phyloP scores from a whole-genome alignment of 2,888 invertebrate species.

The Sinhomidia bicolor region DNA sequence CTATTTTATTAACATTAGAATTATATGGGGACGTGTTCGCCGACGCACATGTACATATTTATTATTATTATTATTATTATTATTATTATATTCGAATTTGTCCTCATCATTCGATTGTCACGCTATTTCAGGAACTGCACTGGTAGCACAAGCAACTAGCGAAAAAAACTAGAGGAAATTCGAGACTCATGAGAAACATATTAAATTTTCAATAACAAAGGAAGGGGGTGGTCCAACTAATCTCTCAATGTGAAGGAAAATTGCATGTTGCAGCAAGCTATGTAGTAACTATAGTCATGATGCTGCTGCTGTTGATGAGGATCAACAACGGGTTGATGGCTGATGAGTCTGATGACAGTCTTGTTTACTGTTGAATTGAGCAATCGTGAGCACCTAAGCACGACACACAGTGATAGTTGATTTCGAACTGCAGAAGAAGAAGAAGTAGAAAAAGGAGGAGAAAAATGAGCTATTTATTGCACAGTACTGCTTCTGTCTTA shows the following conservation, averaged over 20 bases:
- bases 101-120: slow-evolving; percentile 68
- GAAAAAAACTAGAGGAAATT: slow-evolving; percentile 49
- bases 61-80: too few species aligned
- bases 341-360: slow-evolving; percentile 4
- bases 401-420: background rate
- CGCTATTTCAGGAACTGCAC: slow-evolving; percentile 51
- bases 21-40: background rate
- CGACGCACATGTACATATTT: too few species aligned
- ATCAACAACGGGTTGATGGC: too few species aligned
- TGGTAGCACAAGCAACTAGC: too few species aligned
- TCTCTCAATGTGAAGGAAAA: slow-evolving; percentile 42
- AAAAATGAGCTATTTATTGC: background rate
- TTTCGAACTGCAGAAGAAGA: too few species aligned
- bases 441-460: background rate
- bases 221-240: slow-evolving; percentile 50
- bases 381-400: slow-evolving; percentile 67
- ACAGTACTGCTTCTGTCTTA: background rate
- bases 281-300: background rate
- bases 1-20: background rate
- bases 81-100: slow-evolving; percentile 64
- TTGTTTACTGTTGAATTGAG: slow-evolving; percentile 60
- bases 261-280: slow-evolving; percentile 5
- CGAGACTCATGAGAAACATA: slow-evolving; percentile 63
- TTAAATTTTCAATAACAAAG: slow-evolving; percentile 64
- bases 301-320: background rate